Percentiles rank a stretch among this genome's conserved stretches.
phyloP scores from a whole-genome alignment of 2,888 invertebrate species.

The Caenorhabditis afra region DNA sequence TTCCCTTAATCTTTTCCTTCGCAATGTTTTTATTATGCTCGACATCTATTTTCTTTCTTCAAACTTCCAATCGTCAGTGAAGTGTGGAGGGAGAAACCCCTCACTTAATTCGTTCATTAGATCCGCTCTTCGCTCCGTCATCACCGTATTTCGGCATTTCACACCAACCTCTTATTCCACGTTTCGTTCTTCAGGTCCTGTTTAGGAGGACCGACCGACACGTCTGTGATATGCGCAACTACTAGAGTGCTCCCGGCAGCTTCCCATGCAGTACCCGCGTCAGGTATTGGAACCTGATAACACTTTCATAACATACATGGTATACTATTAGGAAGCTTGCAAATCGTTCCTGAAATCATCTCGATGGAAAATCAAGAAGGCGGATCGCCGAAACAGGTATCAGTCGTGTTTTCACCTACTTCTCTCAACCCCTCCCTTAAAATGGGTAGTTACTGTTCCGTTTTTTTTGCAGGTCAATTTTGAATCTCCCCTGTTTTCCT shows the following conservation, averaged over 20 bases:
- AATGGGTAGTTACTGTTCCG: too few relatives aligned
- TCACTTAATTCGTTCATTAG: slow-evolving; percentile 10
- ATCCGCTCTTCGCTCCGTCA: too few relatives aligned
- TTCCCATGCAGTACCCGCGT: slow-evolving; percentile 63
- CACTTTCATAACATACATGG: slow-evolving; percentile 11
- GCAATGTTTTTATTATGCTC: neutral
- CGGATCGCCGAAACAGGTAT: slow-evolving; percentile 60
- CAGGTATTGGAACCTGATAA: too few relatives aligned
- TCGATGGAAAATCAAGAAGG: slow-evolving; percentile 67
- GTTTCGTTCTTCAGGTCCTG: slow-evolving; percentile 61
- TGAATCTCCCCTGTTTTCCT: too few relatives aligned
- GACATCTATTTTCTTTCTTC: slow-evolving; percentile 5
- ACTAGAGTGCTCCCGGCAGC: slow-evolving; percentile 47
- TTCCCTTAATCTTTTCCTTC: neutral
- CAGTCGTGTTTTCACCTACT: slow-evolving; percentile 6
- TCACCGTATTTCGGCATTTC: neutral
- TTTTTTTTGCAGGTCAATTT: too few relatives aligned
- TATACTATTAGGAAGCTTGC: slow-evolving; percentile 57
- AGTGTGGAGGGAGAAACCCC: slow-evolving; percentile 18
- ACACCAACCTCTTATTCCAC: slow-evolving; percentile 10
- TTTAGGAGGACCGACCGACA: slow-evolving; percentile 55
- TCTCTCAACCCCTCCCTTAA: neutral
- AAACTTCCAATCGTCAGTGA: slow-evolving; percentile 2
- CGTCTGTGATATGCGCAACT: slow-evolving; percentile 57
- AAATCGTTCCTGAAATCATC: slow-evolving; percentile 60